Conservation (phyloP, 2,113 vertebrate species). For the Coptodon bakossiorum region DNA sequence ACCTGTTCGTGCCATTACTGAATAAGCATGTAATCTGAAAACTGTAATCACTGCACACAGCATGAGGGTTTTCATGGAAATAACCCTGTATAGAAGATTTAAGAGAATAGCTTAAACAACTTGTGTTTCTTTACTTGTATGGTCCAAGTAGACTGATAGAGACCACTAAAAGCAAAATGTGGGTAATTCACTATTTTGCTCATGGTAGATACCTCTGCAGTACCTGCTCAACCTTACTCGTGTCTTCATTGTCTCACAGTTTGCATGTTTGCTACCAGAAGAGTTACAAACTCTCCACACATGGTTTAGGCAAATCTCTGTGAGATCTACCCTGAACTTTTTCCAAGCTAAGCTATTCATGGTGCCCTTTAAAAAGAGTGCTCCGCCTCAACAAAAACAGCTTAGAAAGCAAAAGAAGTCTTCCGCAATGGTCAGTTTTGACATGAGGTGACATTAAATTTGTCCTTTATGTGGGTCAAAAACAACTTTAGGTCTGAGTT, state of each 20-base stretch:
- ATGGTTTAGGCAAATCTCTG: not conserved
- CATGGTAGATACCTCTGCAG: not conserved
- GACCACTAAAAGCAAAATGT: not conserved
- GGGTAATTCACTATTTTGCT: rapidly evolving
- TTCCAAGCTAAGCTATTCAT: not conserved
- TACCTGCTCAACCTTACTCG: rapidly evolving
- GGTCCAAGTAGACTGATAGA: not conserved
- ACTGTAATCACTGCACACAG: not conserved
- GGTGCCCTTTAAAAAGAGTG: not conserved
- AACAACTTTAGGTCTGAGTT: slow-evolving; percentile 24
- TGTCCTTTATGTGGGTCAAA: slow-evolving; percentile 52
- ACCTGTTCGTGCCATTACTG: not conserved
- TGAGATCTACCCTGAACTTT: not conserved
- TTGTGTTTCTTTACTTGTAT: not conserved
- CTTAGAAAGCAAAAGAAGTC: not conserved
- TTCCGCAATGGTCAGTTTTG: not conserved
- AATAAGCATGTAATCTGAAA: not conserved
- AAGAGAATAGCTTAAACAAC: not conserved
- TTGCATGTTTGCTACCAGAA: not conserved
- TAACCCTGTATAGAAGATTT: not conserved
- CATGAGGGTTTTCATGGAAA: not conserved
- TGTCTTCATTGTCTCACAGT: not conserved
- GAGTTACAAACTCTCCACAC: not conserved
- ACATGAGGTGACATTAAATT: slow-evolving; percentile 30
- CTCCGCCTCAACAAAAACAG: not conserved